phyloP scores from a whole-genome alignment of 2,797 vertebrate species.

The Centropyge bicolor region DNA sequence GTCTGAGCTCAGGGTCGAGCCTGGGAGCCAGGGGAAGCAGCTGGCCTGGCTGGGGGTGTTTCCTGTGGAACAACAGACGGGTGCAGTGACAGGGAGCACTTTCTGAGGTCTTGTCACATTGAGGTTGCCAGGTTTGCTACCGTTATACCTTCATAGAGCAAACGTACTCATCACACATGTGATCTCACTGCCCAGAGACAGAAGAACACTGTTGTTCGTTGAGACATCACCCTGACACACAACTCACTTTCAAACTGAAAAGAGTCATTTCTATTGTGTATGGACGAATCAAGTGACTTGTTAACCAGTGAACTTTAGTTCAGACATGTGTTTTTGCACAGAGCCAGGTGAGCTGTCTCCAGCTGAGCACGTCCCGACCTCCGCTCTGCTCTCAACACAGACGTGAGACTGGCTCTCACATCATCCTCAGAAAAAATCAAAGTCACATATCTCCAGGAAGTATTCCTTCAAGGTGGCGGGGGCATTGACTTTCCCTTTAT shows the following conservation, averaged over 20 bases:
- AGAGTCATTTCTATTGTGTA: neutral
- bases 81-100: neutral
- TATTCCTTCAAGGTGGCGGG: neutral
- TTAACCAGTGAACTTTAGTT: neutral
- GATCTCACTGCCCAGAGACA: neutral
- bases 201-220: neutral
- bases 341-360: neutral
- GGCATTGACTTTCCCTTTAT: conserved; percentile 4
- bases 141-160: neutral
- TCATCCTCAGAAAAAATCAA: neutral
- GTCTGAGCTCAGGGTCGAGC: neutral
- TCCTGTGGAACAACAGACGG: neutral
- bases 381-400: neutral
- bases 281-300: neutral
- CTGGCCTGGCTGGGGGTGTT: too few species aligned
- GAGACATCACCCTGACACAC: neutral
- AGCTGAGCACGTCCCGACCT: neutral
- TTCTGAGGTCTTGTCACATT: neutral
- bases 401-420: neutral
- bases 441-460: neutral
- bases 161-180: neutral
- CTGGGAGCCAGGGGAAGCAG: neutral
- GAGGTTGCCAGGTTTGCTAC: conserved; percentile 1
- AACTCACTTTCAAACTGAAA: neutral
- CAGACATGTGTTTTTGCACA: neutral